A percentile compares a stretch with the other conserved stretches of the same genome.
Evolutionary conservation across 2,113 vertebrate species (phyloP).

Genomic region (Planiliza haematocheilus): DNA sequence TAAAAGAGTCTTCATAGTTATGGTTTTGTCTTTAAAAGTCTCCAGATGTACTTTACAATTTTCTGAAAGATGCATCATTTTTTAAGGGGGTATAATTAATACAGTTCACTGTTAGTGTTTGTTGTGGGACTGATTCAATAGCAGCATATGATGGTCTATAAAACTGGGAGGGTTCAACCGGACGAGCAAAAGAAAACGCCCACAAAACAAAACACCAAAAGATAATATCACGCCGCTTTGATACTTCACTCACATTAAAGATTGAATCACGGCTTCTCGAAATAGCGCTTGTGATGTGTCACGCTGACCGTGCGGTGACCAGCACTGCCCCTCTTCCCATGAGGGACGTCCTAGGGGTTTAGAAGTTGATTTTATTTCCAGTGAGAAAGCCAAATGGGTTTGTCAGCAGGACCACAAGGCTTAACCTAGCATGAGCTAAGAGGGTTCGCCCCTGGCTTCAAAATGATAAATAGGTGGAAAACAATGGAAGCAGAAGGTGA

Average conservation of each 20-base stretch:
- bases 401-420: slow-evolving; percentile 55
- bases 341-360: slow-evolving; percentile 41
- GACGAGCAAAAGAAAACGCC: slow-evolving; percentile 31
- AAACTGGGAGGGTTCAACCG: neutral
- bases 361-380: slow-evolving; percentile 55
- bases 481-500: slow-evolving; percentile 30
- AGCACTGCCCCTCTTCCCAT: slow-evolving; percentile 51
- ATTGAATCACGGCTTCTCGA: slow-evolving; percentile 52
- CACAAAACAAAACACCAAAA: slow-evolving; percentile 40
- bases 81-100: slow-evolving; percentile 7
- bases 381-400: slow-evolving; percentile 47
- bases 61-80: slow-evolving; percentile 26
- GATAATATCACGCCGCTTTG: slow-evolving; percentile 39
- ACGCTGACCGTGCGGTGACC: slow-evolving; percentile 66
- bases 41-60: slow-evolving; percentile 38
- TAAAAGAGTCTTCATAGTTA: slow-evolving; percentile 27
- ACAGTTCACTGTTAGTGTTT: slow-evolving; percentile 8
- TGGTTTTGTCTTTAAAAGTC: slow-evolving; percentile 24
- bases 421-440: slow-evolving; percentile 64
- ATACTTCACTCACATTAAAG: slow-evolving; percentile 38
- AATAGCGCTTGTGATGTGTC: slow-evolving; percentile 64
- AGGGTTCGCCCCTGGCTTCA: slow-evolving; percentile 24
- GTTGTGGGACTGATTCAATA: slow-evolving; percentile 1
- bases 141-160: neutral
- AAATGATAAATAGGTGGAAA: slow-evolving; percentile 48